These are phyloP conservation scores for Eubasilissa splendida DNA, from an alignment of 2,888 invertebrate genomes.

Conservation along the genomic window DNA sequence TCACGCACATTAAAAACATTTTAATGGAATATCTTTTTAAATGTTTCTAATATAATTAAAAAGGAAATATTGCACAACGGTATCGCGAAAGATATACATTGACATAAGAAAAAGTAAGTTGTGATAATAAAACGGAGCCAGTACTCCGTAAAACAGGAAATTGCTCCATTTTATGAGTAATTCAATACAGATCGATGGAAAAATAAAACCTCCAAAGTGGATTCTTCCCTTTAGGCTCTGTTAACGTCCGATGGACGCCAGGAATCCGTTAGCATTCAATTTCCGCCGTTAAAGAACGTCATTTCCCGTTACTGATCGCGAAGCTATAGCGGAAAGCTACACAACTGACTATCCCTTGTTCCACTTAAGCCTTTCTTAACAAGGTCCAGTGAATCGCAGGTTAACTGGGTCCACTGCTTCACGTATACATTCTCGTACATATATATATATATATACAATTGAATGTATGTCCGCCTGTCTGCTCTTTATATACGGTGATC, in stretches of 20 bases:
- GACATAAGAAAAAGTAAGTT: constrained; percentile 3
- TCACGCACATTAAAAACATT: too few relatives aligned
- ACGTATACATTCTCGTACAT: not conserved
- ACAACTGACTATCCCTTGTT: constrained; percentile 13
- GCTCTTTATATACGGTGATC: too few relatives aligned
- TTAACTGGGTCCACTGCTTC: constrained; percentile 11
- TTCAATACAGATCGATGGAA: constrained; percentile 58
- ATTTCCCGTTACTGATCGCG: constrained; percentile 55
- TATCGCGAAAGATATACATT: not conserved
- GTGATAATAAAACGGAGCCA: constrained; percentile 34
- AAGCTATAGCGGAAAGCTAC: constrained; percentile 19
- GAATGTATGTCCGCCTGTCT: too few relatives aligned
- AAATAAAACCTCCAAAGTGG: constrained; percentile 53
- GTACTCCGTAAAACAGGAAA: constrained; percentile 51
- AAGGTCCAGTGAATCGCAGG: constrained; percentile 22
- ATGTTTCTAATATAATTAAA: too few relatives aligned
- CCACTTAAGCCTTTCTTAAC: constrained; percentile 23
- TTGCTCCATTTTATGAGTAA: constrained; percentile 58
- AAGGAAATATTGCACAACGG: not conserved
- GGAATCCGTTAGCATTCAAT: constrained; percentile 58
- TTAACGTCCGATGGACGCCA: constrained; percentile 43
- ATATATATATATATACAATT: too few relatives aligned
- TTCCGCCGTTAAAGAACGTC: constrained; percentile 58
- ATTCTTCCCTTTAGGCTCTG: constrained; percentile 32
- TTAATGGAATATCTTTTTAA: too few relatives aligned